A percentile compares a stretch with the other conserved stretches of the same genome.
Evolutionary conservation across 1,140 invertebrate species (phyloP).

Genomic region (Mamestra configurata): DNA sequence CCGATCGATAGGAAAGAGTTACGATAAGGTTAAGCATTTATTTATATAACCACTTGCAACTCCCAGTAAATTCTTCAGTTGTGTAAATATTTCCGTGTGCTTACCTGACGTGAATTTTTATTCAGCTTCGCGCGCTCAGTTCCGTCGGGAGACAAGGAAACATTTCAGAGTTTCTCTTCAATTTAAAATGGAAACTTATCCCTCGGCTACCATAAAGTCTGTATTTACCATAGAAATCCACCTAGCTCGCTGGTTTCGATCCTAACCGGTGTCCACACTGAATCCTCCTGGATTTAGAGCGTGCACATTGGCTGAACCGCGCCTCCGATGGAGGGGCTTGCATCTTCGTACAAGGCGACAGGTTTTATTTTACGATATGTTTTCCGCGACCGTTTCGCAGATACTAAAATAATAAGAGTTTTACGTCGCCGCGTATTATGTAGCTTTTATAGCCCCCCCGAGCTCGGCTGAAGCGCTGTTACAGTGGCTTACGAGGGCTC

Average conservation of each 20-base stretch:
- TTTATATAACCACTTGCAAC: conserved; percentile 74
- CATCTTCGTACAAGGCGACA: conserved; percentile 76
- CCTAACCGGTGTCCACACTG: conserved; percentile 82
- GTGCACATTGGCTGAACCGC: conserved; percentile 72
- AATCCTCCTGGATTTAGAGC: conserved; percentile 84
- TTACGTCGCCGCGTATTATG: conserved; percentile 86
- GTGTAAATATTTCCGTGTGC: conserved; percentile 80
- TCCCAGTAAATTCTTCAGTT: conserved; percentile 70
- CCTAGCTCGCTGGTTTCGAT: conserved; percentile 78
- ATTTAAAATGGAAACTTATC: conserved; percentile 88
- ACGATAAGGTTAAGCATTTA: conserved; percentile 66
- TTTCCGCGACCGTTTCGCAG: conserved; percentile 84
- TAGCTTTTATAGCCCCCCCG: conserved; percentile 82
- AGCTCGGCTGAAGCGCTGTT: conserved; percentile 82
- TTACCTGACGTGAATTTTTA: conserved; percentile 85
- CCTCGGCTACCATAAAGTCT: conserved; percentile 86
- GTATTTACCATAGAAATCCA: conserved; percentile 87
- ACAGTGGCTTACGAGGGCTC: conserved; percentile 84
- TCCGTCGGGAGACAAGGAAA: conserved; percentile 81
- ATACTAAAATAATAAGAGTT: conserved; percentile 88
- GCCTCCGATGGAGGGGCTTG: conserved; percentile 69
- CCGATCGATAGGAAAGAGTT: conserved; percentile 26
- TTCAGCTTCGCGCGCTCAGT: conserved; percentile 73
- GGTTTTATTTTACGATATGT: conserved; percentile 87
- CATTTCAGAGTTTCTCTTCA: conserved; percentile 85